A percentile compares a stretch with the other conserved stretches of the same genome.
phyloP scores from a whole-genome alignment of 2,797 vertebrate species.

The Peromyscus attwateri region DNA sequence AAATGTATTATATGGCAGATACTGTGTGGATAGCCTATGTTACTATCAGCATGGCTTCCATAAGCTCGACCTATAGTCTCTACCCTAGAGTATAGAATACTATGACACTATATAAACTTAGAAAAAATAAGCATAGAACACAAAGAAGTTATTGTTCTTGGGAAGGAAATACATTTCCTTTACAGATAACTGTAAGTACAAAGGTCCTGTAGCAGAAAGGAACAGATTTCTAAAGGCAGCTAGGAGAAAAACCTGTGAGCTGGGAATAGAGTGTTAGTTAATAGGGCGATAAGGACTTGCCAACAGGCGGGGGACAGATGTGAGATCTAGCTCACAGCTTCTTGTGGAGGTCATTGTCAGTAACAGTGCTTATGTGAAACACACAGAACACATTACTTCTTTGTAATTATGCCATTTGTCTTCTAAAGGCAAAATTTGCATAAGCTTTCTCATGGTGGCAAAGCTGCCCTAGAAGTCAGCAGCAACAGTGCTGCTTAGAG shows the following conservation, averaged over 20 bases:
- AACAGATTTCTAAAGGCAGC: not conserved
- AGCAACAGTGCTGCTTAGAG: not conserved
- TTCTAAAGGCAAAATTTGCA: not conserved
- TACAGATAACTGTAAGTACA: not conserved
- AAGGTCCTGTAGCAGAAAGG: constrained; percentile 7
- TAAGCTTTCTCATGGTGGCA: not conserved
- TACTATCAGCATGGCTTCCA: not conserved
- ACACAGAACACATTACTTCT: not conserved
- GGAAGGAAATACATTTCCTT: not conserved
- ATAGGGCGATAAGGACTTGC: not conserved
- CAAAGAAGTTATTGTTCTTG: not conserved
- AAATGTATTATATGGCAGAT: not conserved
- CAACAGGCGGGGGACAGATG: not conserved
- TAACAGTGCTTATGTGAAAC: not conserved
- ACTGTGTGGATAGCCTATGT: not conserved
- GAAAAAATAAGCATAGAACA: constrained; percentile 13
- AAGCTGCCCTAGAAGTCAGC: not conserved
- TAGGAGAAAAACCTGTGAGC: not conserved
- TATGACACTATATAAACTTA: not conserved
- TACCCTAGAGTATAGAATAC: not conserved
- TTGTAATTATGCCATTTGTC: not conserved
- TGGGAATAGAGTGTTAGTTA: not conserved
- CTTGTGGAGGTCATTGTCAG: not conserved
- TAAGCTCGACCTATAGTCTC: not conserved
- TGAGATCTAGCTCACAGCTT: not conserved